Conservation (phyloP, 2,113 vertebrate species). For the Poeciliopsis occidentalis region DNA sequence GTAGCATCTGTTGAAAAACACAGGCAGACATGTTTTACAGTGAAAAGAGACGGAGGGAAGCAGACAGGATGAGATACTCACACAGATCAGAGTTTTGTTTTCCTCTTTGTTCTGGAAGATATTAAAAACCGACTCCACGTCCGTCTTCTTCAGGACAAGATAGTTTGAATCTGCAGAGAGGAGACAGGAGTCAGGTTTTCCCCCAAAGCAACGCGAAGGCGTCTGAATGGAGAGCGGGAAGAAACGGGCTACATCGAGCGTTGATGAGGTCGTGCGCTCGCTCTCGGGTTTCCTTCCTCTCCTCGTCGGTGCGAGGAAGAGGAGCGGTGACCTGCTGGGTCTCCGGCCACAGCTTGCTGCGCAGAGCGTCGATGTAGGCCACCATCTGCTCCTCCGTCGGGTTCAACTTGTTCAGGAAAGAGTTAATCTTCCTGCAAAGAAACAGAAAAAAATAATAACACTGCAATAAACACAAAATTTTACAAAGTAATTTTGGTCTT, state of each 20-base stretch:
- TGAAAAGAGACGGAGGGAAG: background rate
- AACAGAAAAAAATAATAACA: rapidly evolving
- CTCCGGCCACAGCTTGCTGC: constrained; percentile 72
- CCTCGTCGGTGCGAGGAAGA: constrained; percentile 59
- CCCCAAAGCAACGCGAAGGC: background rate
- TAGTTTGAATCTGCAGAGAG: constrained; percentile 66
- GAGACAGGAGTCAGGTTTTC: constrained; percentile 23
- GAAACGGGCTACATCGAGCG: constrained; percentile 64
- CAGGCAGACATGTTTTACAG: background rate
- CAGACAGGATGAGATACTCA: constrained; percentile 58
- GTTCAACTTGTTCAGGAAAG: constrained; percentile 73
- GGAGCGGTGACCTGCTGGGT: background rate
- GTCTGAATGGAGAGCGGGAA: background rate
- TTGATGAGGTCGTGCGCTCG: constrained; percentile 72
- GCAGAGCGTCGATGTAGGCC: constrained; percentile 63
- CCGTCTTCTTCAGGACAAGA: constrained; percentile 71
- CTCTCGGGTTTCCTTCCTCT: constrained; percentile 68
- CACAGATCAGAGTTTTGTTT: constrained; percentile 81
- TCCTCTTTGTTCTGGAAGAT: constrained; percentile 76
- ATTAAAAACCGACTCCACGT: constrained; percentile 75
- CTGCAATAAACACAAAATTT: no score
- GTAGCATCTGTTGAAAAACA: constrained; percentile 67
- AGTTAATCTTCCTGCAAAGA: constrained; percentile 74
- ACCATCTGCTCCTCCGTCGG: constrained; percentile 74
- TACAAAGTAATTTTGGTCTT: no score